Conservation (phyloP, 2,113 vertebrate genomes). For the Recurvirostra avosetta region DNA sequence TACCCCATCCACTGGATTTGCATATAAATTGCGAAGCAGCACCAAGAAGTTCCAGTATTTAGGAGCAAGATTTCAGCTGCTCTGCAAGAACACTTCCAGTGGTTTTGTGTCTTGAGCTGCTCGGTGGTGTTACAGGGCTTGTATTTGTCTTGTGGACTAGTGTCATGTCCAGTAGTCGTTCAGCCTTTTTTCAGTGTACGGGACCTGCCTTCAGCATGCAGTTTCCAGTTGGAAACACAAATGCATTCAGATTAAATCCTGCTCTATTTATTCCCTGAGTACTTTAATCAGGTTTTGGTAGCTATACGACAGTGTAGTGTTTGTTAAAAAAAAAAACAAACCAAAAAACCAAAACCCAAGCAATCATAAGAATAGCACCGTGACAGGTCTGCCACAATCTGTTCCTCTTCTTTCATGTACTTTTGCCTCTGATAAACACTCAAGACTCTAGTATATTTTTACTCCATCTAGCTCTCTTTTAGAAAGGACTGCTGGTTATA, state of each 20-base stretch:
- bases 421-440: not conserved
- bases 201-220: not conserved
- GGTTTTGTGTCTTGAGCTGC: not conserved
- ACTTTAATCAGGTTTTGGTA: not conserved
- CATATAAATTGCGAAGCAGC: not conserved
- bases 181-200: not conserved
- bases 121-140: not conserved
- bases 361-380: not conserved
- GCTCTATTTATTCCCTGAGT: not conserved
- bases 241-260: not conserved
- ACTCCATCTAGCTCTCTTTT: not conserved
- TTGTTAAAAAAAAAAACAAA: not conserved
- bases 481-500: not conserved
- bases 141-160: not conserved
- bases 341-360: not conserved
- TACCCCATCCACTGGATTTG: not conserved
- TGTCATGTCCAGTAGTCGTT: not conserved
- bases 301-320: not conserved
- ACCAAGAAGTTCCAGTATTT: not conserved
- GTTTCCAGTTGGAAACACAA: not conserved
- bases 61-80: not conserved
- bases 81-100: not conserved
- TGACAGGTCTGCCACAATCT: not conserved
- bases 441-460: not conserved
- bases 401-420: not conserved